These are phyloP conservation scores for Muscidifurax raptorellus DNA, from an alignment of 1,140 invertebrate genomes.

Conservation along the genomic window DNA sequence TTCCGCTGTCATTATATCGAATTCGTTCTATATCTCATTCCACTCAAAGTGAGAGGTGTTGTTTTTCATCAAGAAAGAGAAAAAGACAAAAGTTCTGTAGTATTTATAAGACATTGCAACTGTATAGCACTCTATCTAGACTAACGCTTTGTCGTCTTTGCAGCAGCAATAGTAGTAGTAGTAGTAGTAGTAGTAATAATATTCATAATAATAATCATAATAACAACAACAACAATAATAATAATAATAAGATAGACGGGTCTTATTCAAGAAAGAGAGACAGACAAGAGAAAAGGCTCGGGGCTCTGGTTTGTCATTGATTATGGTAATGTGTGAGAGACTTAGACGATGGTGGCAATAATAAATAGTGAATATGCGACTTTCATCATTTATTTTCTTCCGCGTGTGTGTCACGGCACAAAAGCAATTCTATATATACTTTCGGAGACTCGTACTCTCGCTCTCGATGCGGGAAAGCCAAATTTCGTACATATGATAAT, in stretches of 20 bases:
- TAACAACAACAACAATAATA: background rate
- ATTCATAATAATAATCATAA: background rate
- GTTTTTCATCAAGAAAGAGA: slow-evolving; percentile 44
- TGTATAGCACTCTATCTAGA: background rate
- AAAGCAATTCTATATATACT: background rate
- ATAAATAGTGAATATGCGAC: slow-evolving; percentile 46
- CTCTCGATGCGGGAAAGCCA: slow-evolving; percentile 42
- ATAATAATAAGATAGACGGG: slow-evolving; percentile 45
- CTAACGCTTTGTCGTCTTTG: slow-evolving; percentile 48
- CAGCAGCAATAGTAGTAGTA: no score
- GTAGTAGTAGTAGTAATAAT: no score
- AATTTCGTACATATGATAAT: slow-evolving; percentile 2
- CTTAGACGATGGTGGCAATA: slow-evolving; percentile 24
- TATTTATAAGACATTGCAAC: background rate
- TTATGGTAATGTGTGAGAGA: slow-evolving; percentile 67
- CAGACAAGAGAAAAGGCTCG: slow-evolving; percentile 65
- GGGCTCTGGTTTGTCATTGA: slow-evolving; percentile 77
- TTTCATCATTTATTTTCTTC: slow-evolving; percentile 40
- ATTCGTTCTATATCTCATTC: background rate
- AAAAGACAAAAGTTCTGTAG: slow-evolving; percentile 28
- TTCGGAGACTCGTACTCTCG: slow-evolving; percentile 33
- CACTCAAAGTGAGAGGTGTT: background rate
- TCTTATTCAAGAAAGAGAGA: slow-evolving; percentile 54
- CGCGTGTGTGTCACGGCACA: slow-evolving; percentile 23
- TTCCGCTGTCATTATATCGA: background rate